Percentiles rank a stretch among this genome's conserved stretches.
Evolutionary conservation across 1,140 invertebrate species (phyloP).

Genomic region (Bombus terrestris): DNA sequence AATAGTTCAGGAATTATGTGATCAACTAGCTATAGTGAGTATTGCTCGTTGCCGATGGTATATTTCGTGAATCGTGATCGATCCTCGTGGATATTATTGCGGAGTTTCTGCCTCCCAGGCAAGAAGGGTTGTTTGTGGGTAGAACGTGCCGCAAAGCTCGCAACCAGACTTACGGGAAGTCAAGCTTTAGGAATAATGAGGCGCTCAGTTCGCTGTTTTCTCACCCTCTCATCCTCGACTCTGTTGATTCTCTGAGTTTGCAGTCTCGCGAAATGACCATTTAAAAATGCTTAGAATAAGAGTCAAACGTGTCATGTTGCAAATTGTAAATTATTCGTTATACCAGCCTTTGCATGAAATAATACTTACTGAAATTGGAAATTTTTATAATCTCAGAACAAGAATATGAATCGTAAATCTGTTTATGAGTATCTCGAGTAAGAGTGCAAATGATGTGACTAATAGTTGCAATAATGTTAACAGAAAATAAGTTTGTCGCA

Average conservation of each 20-base stretch:
- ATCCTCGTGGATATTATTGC: conserved; percentile 51
- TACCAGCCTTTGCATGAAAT: background rate
- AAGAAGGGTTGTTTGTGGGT: conserved; percentile 64
- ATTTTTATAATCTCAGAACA: background rate
- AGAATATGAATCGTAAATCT: no score
- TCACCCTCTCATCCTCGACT: background rate
- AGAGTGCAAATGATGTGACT: background rate
- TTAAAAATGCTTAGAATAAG: conserved; percentile 7
- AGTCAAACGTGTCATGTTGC: background rate
- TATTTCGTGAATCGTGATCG: conserved; percentile 54
- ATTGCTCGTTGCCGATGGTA: conserved; percentile 17
- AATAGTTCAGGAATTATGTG: conserved; percentile 3
- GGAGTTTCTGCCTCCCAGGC: conserved; percentile 49
- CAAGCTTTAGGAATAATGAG: conserved; percentile 72
- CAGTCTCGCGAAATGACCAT: background rate
- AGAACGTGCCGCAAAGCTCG: conserved; percentile 69
- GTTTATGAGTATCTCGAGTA: no score
- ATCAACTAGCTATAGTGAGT: conserved; percentile 4
- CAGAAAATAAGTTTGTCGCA: conserved; percentile 16
- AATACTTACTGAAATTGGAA: background rate
- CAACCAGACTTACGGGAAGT: conserved; percentile 70
- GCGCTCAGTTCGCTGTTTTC: conserved; percentile 35
- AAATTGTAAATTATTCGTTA: background rate
- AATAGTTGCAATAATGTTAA: background rate
- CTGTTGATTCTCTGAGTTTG: conserved; percentile 36